Base-by-base conservation (phyloP, 53 echinoderm and acorn worm species). In the Astropecten irregularis region DNA sequence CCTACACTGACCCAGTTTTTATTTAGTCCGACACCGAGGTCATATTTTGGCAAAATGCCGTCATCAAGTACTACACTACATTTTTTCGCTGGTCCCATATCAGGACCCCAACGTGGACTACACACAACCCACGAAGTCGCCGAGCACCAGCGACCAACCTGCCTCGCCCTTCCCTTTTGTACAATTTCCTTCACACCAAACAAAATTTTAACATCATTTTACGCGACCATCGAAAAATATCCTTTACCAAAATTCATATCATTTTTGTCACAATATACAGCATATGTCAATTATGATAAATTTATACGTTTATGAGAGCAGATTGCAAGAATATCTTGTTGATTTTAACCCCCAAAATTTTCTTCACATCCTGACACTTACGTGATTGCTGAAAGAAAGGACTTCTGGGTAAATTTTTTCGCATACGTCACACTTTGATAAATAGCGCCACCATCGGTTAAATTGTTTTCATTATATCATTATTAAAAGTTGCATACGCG, bases 351-450 rank as follows among this genome's bases (percentile, higher is more conserved):
- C n/a, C n/a, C n/a, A n/a, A 16, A 37, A 6, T 34, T 53, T 44
- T 53, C 1, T 82, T 21, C 13, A 3, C 10, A 0, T 50, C 8
- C 28, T 16, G 18, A 5, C 35, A 88, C 88, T 63, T 88, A 88
- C 88, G 88, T 88, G 88, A 88, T 88, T 29, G 13, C 61, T 4
- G 40, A 40, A 48, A 66, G 53, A 49, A 68, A 83, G 83, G 83
- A 68, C 20, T 51, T 67, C 35, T 83, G 83, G 71, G 71, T 71
- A 71, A 52, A 49, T 51, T 51, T 34, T 1, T 26, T 51, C 23
- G 27, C 47, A 69, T 14, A 68, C 66, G 27, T 68, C 77, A 77
- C 59, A 37, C 29, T 8, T 31, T 33, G 22, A 58, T 26, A 8
- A 47, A 29, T 35, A 30, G 32, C 70, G 50, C 70, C 70, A 31